Evolutionary conservation across 2,113 vertebrate genomes (phyloP).

Genomic region (Hassar affinis): DNA sequence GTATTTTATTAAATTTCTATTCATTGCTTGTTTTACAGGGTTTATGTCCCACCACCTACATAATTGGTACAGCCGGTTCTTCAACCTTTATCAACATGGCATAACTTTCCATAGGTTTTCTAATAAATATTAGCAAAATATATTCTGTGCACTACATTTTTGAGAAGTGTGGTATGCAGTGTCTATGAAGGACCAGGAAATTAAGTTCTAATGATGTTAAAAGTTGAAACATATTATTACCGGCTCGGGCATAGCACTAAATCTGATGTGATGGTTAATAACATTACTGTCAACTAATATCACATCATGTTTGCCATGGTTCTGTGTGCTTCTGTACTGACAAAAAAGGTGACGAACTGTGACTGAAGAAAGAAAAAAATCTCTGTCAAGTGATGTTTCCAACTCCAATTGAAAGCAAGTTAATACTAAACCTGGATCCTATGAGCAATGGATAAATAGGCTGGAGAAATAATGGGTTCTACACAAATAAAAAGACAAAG

Average conservation of each 20-base stretch:
- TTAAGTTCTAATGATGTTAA: background rate
- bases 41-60: background rate
- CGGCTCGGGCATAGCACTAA: background rate
- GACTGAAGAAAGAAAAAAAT: background rate
- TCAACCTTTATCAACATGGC: background rate
- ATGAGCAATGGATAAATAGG: too few species aligned
- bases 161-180: background rate
- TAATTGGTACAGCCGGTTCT: background rate
- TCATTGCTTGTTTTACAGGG: background rate
- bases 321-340: background rate
- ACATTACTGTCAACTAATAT: slow-evolving; percentile 17
- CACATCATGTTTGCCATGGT: slow-evolving; percentile 12
- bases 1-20: background rate
- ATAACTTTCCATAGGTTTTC: background rate
- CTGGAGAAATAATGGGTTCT: background rate
- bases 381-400: background rate
- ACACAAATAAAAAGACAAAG: background rate
- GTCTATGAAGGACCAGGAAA: background rate
- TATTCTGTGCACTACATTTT: background rate
- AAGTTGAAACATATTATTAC: slow-evolving; percentile 24
- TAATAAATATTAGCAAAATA: background rate
- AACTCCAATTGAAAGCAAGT: background rate
- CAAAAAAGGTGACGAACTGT: background rate
- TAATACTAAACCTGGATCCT: background rate
- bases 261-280: slow-evolving; percentile 37